Conservation (phyloP, 2,797 vertebrate species). For the Remorina albescens region DNA sequence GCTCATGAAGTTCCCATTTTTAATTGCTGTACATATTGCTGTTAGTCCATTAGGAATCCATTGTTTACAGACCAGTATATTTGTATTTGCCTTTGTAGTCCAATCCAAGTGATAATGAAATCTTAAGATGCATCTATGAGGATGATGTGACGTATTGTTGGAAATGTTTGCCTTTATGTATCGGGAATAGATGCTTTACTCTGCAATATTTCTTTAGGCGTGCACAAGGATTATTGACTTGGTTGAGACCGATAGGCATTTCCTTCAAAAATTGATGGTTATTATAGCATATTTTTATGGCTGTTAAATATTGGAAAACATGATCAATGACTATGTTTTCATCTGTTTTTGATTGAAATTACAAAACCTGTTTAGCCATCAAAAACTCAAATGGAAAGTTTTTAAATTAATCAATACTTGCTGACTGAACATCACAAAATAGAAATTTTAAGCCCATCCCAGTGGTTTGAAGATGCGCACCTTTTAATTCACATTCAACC, state of each 20-base stretch:
- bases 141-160: slow-evolving; percentile 30
- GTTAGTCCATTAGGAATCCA: no score
- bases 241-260: slow-evolving; percentile 3
- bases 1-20: no score
- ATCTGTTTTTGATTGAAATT: slow-evolving; percentile 2
- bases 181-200: slow-evolving; percentile 35
- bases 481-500: slow-evolving; percentile 31
- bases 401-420: slow-evolving; percentile 7
- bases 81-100: slow-evolving; percentile 31
- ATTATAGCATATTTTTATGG: slow-evolving; percentile 1
- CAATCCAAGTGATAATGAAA: slow-evolving; percentile 10
- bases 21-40: no score
- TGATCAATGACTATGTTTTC: neutral
- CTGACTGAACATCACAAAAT: slow-evolving; percentile 3
- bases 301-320: slow-evolving; percentile 15
- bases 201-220: slow-evolving; percentile 30
- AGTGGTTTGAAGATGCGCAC: slow-evolving; percentile 18
- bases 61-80: no score
- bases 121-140: slow-evolving; percentile 17
- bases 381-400: slow-evolving; percentile 21
- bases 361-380: slow-evolving; percentile 10
- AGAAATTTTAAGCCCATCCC: slow-evolving; percentile 22
- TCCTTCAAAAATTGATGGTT: slow-evolving; percentile 17
- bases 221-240: slow-evolving; percentile 18
- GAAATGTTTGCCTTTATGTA: slow-evolving; percentile 23